These are phyloP conservation scores for Sialia sialis DNA, from an alignment of 2,113 vertebrate genomes.

Conservation along the genomic window DNA sequence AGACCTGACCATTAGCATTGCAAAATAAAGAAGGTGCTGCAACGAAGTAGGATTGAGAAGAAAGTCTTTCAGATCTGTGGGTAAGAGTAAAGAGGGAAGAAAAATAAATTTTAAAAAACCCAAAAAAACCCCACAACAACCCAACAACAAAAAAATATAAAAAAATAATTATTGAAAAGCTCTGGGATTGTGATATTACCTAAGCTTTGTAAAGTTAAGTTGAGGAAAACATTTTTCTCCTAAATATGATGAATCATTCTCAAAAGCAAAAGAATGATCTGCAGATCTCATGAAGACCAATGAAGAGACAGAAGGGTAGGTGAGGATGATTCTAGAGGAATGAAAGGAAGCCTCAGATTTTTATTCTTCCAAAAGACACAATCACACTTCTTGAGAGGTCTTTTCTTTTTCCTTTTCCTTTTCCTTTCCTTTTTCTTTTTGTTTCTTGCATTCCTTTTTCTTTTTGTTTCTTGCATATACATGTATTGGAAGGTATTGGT, in stretches of 20 bases:
- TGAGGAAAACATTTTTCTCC: background rate
- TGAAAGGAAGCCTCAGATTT: background rate
- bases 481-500: background rate
- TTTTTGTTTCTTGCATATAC: background rate
- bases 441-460: no score
- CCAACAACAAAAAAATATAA: fast-evolving
- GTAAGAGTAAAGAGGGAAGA: background rate
- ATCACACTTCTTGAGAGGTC: background rate
- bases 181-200: background rate
- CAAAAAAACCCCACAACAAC: no score
- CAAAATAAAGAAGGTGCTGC: background rate
- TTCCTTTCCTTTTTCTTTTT: background rate
- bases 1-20: background rate
- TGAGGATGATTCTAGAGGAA: background rate
- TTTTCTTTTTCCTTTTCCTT: background rate
- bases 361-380: background rate
- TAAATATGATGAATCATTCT: background rate
- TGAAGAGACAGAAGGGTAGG: background rate
- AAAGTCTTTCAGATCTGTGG: background rate
- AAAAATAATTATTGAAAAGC: background rate
- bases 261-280: background rate
- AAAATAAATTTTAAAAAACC: background rate
- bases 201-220: background rate
- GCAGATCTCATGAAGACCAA: background rate
- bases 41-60: background rate